Percentiles rank a stretch among this genome's conserved stretches.
phyloP scores from a whole-genome alignment of 2,113 vertebrate species.

The Colaptes auratus region DNA sequence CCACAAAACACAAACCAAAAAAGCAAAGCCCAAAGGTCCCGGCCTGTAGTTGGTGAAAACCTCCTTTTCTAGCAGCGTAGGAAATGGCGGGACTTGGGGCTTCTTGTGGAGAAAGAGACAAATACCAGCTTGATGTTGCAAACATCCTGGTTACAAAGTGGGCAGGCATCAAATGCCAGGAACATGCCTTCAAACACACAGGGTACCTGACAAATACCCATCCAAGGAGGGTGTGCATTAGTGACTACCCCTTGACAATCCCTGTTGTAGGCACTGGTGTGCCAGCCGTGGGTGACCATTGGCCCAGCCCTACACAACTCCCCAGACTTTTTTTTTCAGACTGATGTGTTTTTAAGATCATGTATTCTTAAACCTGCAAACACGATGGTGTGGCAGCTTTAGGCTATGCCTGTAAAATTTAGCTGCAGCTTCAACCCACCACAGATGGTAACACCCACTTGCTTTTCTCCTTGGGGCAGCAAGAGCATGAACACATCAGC shows the following conservation, averaged over 20 bases:
- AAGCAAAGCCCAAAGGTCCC: not conserved
- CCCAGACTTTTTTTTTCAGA: not conserved
- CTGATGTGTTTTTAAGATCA: not conserved
- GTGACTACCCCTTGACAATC: not conserved
- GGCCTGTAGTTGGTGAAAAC: not conserved
- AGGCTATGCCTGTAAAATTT: too few species aligned
- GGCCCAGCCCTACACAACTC: not conserved
- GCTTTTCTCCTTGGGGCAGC: not conserved
- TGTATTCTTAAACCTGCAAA: not conserved
- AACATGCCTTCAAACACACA: accelerated
- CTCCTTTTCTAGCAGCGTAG: not conserved
- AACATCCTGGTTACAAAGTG: not conserved
- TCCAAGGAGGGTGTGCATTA: too few species aligned
- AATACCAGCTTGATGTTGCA: not conserved
- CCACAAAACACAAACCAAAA: too few species aligned
- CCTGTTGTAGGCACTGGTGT: accelerated
- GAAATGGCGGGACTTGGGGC: not conserved
- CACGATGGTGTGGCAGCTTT: too few species aligned
- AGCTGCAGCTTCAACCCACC: too few species aligned
- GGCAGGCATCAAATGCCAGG: not conserved
- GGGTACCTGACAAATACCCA: not conserved
- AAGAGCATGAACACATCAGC: not conserved
- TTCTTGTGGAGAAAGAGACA: not conserved
- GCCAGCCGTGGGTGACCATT: accelerated
- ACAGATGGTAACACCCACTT: too few species aligned